Evolutionary conservation across 2,113 vertebrate genomes (phyloP).

Genomic region (Spheniscus mendiculus): DNA sequence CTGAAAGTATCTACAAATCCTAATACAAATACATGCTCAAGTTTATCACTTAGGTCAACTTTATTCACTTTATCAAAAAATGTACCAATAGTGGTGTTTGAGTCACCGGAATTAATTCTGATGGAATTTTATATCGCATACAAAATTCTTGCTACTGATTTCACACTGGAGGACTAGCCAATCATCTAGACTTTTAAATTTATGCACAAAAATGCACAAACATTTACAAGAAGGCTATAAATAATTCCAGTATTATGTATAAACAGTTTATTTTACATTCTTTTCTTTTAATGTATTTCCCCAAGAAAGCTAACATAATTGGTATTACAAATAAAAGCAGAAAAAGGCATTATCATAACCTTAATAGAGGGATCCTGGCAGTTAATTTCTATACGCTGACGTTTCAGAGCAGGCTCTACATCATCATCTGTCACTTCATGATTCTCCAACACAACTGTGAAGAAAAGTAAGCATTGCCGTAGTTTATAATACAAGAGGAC

Average conservation of each 20-base stretch:
- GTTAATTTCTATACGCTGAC: conserved; percentile 85
- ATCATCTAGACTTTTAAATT: neutral
- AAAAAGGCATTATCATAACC: conserved; percentile 66
- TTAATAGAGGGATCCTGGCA: conserved; percentile 92
- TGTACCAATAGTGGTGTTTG: neutral
- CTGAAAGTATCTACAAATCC: neutral
- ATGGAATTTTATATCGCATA: neutral
- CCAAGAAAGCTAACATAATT: neutral
- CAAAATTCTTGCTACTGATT: neutral
- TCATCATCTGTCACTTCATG: conserved; percentile 86
- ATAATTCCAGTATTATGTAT: neutral
- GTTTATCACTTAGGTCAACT: neutral
- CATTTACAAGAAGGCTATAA: neutral
- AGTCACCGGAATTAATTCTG: neutral
- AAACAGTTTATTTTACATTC: neutral
- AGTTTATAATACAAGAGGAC: neutral
- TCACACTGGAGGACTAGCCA: neutral
- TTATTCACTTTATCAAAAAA: neutral
- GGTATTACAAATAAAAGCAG: neutral
- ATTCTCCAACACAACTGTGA: conserved; percentile 87
- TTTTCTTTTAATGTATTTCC: neutral
- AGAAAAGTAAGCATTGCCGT: neutral
- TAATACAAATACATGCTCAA: neutral
- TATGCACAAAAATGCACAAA: neutral
- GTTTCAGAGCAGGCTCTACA: conserved; percentile 87